Base-by-base conservation (phyloP, 1,140 invertebrate genomes). In the Aphelenchoides besseyi region DNA sequence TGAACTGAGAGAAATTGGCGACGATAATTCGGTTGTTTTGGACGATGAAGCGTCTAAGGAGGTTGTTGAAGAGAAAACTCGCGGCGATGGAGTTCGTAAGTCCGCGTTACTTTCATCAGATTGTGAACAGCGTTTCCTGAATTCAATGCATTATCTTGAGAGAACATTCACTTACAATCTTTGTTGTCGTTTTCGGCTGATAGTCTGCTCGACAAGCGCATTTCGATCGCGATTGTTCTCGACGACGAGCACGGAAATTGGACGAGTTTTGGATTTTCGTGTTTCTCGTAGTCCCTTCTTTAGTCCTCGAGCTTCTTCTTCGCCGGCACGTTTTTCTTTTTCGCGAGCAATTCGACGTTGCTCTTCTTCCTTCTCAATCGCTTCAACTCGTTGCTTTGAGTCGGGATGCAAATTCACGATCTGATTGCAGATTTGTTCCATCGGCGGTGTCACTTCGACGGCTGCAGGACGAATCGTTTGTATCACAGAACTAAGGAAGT, bases 331-430 rank as follows among this genome's bases (percentile, higher is more conserved):
- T n/a, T 77, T 79, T 18, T 81, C 72, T 41, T 75, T 55, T 67
- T 74, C 72, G 59, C 69, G 75, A 32, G 69, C 71, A 28, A 72
- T n/a, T 41, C 73, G 33, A 23, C 80, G 23, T 0, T 54, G 37
- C 59, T 79, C 64, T 72, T 83, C 80, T 69, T 83, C 81, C 76
- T 79, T 81, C 52, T 83, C 80, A 61, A 83, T 83, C 12, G 82
- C 83, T 30, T 77, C 66, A 37, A 82, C 70, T 9, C 82, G 48
- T 26, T 63, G 69, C 33, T 78, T 41, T 74, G 74, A 75, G 59
- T 83, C 78, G 1, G 78, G 82, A 18, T 72, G 75, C 8, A 83
- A 75, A n/a, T 72, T 77, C 1, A 64, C 55, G 12, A 83, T 83
- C 68, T 83, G 70, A n/a, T 68, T 29, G 64, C 82, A 83, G 28